Base-by-base conservation (phyloP, 2,113 vertebrate species). In the Amphiprion percula region DNA sequence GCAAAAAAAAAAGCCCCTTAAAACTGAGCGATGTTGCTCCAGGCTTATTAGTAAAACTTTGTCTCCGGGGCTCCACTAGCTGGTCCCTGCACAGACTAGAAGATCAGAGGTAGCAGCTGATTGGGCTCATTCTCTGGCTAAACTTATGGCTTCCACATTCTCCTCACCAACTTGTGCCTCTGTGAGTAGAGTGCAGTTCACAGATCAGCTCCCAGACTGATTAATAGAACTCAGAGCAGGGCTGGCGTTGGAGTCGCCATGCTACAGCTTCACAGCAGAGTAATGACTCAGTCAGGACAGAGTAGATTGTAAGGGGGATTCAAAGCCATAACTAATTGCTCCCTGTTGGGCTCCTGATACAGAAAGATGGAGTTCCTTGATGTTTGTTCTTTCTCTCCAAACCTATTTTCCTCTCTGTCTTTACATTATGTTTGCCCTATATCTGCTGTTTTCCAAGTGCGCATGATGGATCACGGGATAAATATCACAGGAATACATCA, bases 161-260 rank as follows among this genome's bases (percentile, higher is more conserved):
- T 59, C 56, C 47, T 72, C 65, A 28, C 52, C 74, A 16, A 52
- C 58, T 60, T 56, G 47, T 23, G 44, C 37, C 28, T 62, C 56
- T 75, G 76, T 19, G 30, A 67, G 30, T 28, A 4, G 19, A 68
- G 55, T 0, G 23, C 30, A 56, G 80, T 63, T 73, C 80, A 80
- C 11, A 78, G 88, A 85, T 85, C 83, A 86, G 73, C 74, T 90
- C 84, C 80, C 87, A 86, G 83, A 55, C 84, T 87, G 83, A 90
- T 89, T 77, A 92, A 91, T 81, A 67, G 78, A 88, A 81, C 47
- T 14, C 77, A 67, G 78, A 90, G 73, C 63, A 19, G 79, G 66
- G 62, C 54, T 6, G 16, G 44, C 4, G 24, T 47, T 65, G 58
- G 71, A 82, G 72, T 68, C 66, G 50, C 64, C 46, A 7, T 28